Percentiles rank a stretch among this genome's conserved stretches.
These are phyloP conservation scores for Phocides pigmalion DNA, from an alignment of 1,140 invertebrate species.

Conservation along the genomic window DNA sequence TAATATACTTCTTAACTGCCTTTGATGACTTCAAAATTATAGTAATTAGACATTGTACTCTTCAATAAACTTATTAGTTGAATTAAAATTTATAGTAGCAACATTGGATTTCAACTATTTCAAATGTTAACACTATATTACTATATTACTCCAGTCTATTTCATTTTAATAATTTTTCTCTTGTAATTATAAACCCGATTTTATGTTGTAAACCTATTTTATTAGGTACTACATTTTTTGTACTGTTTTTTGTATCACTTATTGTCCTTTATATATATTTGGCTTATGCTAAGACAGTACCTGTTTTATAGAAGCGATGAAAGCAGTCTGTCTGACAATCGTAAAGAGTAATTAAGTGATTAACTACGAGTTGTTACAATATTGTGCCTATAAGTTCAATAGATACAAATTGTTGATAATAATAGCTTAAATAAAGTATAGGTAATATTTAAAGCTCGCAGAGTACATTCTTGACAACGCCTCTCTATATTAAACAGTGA, in stretches of 20 bases:
- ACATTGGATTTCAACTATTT: background rate
- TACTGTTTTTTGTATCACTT: too few species aligned
- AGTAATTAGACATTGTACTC: background rate
- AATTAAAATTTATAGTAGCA: background rate
- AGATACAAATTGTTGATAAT: conserved; percentile 1
- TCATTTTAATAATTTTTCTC: too few species aligned
- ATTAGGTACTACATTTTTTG: too few species aligned
- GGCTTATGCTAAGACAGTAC: background rate
- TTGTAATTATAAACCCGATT: too few species aligned
- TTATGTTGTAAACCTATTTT: too few species aligned
- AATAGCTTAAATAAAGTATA: background rate
- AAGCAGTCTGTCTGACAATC: background rate
- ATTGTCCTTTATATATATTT: background rate
- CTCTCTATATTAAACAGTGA: background rate
- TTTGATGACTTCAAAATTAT: background rate
- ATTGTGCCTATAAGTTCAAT: conserved; percentile 6
- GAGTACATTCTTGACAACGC: conserved; percentile 5
- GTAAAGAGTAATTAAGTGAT: background rate
- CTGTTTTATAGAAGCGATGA: background rate
- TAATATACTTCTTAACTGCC: background rate
- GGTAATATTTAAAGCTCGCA: conserved; percentile 3
- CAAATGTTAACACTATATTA: too few species aligned
- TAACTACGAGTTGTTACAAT: background rate
- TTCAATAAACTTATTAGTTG: background rate
- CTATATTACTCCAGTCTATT: too few species aligned